Conservation (phyloP, 2,888 invertebrate genomes). For the Nezara viridula region DNA sequence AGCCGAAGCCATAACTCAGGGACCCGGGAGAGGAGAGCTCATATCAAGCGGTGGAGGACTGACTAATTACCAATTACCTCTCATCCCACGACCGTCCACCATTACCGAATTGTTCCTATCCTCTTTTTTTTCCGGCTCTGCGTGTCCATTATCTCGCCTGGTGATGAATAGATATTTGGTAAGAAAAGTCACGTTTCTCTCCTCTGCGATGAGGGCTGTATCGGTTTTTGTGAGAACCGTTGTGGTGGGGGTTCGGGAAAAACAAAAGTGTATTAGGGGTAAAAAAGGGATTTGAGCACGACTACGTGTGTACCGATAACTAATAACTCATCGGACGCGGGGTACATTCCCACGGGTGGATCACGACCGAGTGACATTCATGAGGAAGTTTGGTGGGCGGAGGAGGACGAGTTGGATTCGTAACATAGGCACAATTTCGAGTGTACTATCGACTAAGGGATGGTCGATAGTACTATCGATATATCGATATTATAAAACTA, state of each 20-base stretch:
- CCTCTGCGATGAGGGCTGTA: neutral
- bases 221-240: conserved; percentile 47
- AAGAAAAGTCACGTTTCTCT: conserved; percentile 56
- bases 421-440: neutral
- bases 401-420: neutral
- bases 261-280: conserved; percentile 57
- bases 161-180: conserved; percentile 59
- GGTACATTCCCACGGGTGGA: conserved; percentile 49
- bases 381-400: neutral
- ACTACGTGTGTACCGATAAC: conserved; percentile 52
- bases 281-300: conserved; percentile 58
- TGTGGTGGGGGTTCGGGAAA: conserved; percentile 9
- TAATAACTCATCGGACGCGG: conserved; percentile 40
- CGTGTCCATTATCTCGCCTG: conserved; percentile 52
- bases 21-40: neutral
- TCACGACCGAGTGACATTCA: conserved; percentile 53
- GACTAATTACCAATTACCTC: conserved; percentile 44
- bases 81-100: conserved; percentile 37
- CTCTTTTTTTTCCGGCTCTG: conserved; percentile 17
- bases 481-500: too few species aligned
- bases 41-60: conserved; percentile 11
- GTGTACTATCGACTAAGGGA: too few species aligned
- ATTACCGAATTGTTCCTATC: conserved; percentile 20
- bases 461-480: too few species aligned
- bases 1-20: neutral